Evolutionary conservation across 2,888 invertebrate species (phyloP), one percentile per base, ranked within the genome.

Genomic region (Xestia rhomboidea): DNA sequence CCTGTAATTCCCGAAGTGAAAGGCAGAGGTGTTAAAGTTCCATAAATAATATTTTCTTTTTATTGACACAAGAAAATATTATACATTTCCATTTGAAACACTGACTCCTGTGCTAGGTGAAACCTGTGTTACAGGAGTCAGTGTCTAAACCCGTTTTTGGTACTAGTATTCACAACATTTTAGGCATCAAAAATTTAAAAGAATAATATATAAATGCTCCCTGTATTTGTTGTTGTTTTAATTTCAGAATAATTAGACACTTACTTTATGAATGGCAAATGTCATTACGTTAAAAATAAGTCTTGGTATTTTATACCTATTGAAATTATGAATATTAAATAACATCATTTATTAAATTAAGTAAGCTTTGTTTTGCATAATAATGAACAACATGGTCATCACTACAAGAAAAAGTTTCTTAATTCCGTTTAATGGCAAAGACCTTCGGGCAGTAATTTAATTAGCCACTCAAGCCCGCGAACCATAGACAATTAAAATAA

Each of bases 201-300:
- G n/a, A n/a, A n/a, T n/a, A n/a, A n/a, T n/a, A n/a, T n/a, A n/a
- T n/a, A n/a, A n/a, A 34, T 34, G n/a, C 6, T 21, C 10, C n/a
- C 21, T 10, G 57, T 73, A 38, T 27, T 73, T 73, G 11, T 49
- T 30, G 15, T 74, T 62, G 24, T 10, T 51, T 51, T 51, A 49
- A 49, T 51, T 11, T 74, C n/a, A 34, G 30, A 51, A 63, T 74
- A 74, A 27, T 51, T 34, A 34, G 27, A 49, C 21, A 49, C 41
- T 67, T 76, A 46, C 41, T 62, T 77, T 34, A 77, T 62, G 21
- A 41, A 24, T 70, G 41, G 62, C 27, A 49, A 49, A 77, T 77
- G 49, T 27, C 38, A 66, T 41, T 24, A 30, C 15, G 1, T 38
- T 77, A 44, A 57, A 77, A 60, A 34, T 49, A 27, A 8, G n/a